These are phyloP conservation scores for Eristalis tenax DNA, from an alignment of 2,888 invertebrate species.

Conservation along the genomic window DNA sequence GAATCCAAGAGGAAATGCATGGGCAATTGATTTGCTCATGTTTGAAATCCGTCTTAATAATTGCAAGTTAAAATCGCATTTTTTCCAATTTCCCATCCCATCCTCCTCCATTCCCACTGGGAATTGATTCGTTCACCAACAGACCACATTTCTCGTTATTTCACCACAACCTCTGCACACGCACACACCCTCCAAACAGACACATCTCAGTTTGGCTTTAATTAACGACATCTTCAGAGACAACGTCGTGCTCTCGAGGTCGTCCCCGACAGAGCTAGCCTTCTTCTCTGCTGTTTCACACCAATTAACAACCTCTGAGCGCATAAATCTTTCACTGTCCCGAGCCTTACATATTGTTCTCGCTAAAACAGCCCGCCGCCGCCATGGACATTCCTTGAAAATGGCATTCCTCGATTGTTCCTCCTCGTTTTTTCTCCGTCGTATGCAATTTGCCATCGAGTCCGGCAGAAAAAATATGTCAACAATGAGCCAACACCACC, in stretches of 20 bases:
- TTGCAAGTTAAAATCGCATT: too few species aligned
- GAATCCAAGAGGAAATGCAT: too few species aligned
- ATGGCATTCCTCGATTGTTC: constrained; percentile 27
- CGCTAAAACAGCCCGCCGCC: background rate
- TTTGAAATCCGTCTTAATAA: too few species aligned
- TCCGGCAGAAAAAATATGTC: constrained; percentile 25
- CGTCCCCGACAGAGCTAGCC: background rate
- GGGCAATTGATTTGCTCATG: too few species aligned
- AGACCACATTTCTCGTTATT: too few species aligned
- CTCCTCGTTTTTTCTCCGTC: constrained; percentile 22
- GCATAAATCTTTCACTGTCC: constrained; percentile 55
- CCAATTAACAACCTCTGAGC: constrained; percentile 40
- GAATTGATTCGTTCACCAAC: too few species aligned
- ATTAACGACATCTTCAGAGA: constrained; percentile 6
- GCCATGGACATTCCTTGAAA: constrained; percentile 36
- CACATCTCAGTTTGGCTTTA: background rate
- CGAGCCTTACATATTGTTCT: constrained; percentile 27
- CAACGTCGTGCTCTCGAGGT: background rate
- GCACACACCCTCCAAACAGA: too few species aligned
- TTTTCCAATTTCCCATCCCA: too few species aligned
- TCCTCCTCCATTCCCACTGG: too few species aligned
- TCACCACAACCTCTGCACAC: too few species aligned
- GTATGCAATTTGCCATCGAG: constrained; percentile 61
- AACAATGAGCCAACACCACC: constrained; percentile 43
- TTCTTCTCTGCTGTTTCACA: background rate